A percentile compares a stretch with the other conserved stretches of the same genome.
Evolutionary conservation across 2,797 vertebrate species (phyloP).

Genomic region (Hypotaenidia philippensis): DNA sequence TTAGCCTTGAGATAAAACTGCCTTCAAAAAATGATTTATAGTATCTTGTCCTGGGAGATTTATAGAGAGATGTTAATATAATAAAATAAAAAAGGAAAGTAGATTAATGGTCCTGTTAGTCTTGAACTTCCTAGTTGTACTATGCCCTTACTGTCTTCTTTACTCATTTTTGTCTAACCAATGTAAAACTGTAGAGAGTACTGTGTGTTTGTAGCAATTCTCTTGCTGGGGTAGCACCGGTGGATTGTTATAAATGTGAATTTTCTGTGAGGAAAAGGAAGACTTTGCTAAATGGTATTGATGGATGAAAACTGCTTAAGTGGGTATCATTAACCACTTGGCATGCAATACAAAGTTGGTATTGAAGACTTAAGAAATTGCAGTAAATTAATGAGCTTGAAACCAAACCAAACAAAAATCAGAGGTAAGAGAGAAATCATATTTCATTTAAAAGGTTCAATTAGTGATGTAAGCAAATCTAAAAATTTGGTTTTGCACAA

Average conservation of each 20-base stretch:
- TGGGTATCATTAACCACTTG: neutral
- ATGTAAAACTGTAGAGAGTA: neutral
- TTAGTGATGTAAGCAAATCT: neutral
- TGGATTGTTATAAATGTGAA: neutral
- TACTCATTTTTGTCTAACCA: neutral
- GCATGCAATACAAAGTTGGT: neutral
- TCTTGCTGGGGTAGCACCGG: neutral
- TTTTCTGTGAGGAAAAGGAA: neutral
- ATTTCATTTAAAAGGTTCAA: neutral
- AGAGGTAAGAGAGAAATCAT: neutral
- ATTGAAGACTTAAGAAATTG: neutral
- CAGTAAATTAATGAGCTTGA: neutral
- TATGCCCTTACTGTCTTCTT: neutral
- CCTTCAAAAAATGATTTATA: constrained; percentile 37
- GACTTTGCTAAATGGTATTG: neutral
- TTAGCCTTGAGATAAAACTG: constrained; percentile 44
- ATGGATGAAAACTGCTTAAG: neutral
- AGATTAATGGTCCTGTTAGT: constrained; percentile 22
- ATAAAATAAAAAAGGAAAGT: constrained; percentile 50
- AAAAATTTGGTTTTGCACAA: neutral
- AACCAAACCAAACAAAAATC: neutral
- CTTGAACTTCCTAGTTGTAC: neutral
- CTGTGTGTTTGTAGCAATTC: neutral
- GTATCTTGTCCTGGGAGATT: constrained; percentile 27
- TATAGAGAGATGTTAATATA: constrained; percentile 31